Evolutionary conservation across 1,140 invertebrate species (phyloP), one percentile per base, ranked within the genome.

Genomic region (Diuraphis noxia): DNA sequence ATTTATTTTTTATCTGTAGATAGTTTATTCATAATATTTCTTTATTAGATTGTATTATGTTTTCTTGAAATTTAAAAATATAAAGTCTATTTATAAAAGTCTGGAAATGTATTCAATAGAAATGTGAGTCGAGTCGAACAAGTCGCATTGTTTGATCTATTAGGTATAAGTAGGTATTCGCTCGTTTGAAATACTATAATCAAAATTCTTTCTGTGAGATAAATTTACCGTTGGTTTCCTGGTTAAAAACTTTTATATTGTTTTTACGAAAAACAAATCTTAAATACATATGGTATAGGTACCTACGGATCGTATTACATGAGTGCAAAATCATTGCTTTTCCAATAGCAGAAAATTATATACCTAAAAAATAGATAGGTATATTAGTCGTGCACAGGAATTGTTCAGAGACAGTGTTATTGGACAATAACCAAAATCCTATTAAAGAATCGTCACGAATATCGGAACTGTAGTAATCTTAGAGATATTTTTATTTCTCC

Each of bases 371-470:
- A n/a, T n/a, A 72, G 30, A 72, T 72, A 34, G 30, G 13, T 72
- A n/a, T 34, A 72, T 72, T 72, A 72, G 30, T 72, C 56, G 56
- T 72, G 56, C 56, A 72, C 56, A 72, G n/a, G 10, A 72, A n/a
- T 63, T 72, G 30, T 72, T 72, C n/a, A 72, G 56, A 72, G 13
- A n/a, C 56, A 72, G 56, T 30, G 79, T 41, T 43, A 40, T 85
- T 85, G 41, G 17, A 85, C 13, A 36, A 86, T 49, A 49, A 49
- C 8, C 41, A 49, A 85, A 86, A 86, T 86, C 49, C 82, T 21
- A 85, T 46, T 85, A 49, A 8, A 38, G 23, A 86, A 34, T 86
- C 84, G 84, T 86, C 84, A 86, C 84, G 84, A 86, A 36, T n/a
- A 36, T 49, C n/a, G 41, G 5, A 46, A 49, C 41, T 49, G n/a